Base-by-base conservation (phyloP, 2,797 vertebrate genomes). In the Lagodon rhomboides region DNA sequence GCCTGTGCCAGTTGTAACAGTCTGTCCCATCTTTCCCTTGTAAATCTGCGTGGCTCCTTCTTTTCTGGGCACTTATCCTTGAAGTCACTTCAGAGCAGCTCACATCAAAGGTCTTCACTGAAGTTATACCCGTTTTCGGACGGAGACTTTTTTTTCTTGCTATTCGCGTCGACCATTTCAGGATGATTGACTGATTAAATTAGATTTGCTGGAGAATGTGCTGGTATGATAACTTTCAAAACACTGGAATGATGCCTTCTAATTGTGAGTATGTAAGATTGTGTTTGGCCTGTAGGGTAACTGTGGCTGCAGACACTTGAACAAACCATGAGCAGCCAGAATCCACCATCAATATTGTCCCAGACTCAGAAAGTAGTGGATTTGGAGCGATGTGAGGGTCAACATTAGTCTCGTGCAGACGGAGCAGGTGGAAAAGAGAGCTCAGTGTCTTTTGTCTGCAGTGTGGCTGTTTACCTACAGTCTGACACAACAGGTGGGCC, bases 281-380 rank as follows among this genome's bases (percentile, higher is more conserved):
- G 51, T 12, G 38, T 38, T 38, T 38, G 10, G 38, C 38, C 25
- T 53, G 53, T 12, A 10, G 55, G 54, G 46, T 68, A 7, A 47
- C 34, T 68, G 27, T 44, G 63, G 51, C 68, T 73, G 76, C 76
- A 89, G 80, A 89, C 85, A 44, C 75, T 82, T 76, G 49, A 79
- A 60, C 77, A 91, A 90, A 90, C 80, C 47, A 61, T n/a, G 47
- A 77, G 46, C 7, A 77, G 68, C 50, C 77, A 68, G 67, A 82
- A 72, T 82, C 60, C 68, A 41, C 68, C 46, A 77, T 77, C 58
- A 89, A 76, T 83, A 88, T 87, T 88, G 78, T 85, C 66, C 58
- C 66, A 78, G 82, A 84, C 86, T 77, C 62, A 79, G 67, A 38
- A 65, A 20, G 73, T 59, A 58, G 78, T 55, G 17, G 64, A 67